phyloP scores from a whole-genome alignment of 2,797 vertebrate genomes.

The Coluber constrictor region DNA sequence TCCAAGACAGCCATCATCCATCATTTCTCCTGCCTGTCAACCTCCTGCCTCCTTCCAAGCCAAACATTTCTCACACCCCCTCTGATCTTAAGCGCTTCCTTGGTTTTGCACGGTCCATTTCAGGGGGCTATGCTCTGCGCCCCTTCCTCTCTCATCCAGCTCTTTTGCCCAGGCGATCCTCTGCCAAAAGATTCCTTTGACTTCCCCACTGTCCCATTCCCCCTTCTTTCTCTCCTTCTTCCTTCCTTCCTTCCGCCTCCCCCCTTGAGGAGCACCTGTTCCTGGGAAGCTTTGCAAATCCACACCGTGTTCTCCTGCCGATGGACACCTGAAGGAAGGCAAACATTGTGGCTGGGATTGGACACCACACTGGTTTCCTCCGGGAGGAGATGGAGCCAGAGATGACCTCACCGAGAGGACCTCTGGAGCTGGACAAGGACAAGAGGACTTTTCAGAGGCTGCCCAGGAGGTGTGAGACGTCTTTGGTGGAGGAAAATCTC shows the following conservation, averaged over 20 bases:
- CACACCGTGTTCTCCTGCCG: neutral
- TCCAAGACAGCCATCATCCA: too few species aligned
- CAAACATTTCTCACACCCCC: accelerated
- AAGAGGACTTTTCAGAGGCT: slow-evolving; percentile 13
- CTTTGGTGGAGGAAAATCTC: neutral
- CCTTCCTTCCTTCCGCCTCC: neutral
- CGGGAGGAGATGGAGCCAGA: slow-evolving; percentile 29
- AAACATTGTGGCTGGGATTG: slow-evolving; percentile 28
- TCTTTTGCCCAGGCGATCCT: too few species aligned
- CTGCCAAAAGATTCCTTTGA: neutral
- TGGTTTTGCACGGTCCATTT: too few species aligned
- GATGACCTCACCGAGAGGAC: slow-evolving; percentile 42
- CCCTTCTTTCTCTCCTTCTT: too few species aligned
- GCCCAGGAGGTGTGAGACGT: neutral
- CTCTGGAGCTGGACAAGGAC: slow-evolving; percentile 22
- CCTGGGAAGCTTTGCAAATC: neutral
- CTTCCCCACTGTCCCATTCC: neutral
- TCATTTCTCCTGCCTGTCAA: neutral
- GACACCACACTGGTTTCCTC: slow-evolving; percentile 38
- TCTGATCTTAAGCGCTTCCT: neutral
- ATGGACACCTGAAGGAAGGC: slow-evolving; percentile 30
- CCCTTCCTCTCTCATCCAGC: too few species aligned
- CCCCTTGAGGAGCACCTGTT: neutral
- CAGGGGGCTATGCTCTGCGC: neutral
- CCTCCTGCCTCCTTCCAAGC: too few species aligned